Evolutionary conservation across 2,888 invertebrate species (phyloP), one percentile per base, ranked within the genome.

Genomic region (Auanema freiburgensis): DNA sequence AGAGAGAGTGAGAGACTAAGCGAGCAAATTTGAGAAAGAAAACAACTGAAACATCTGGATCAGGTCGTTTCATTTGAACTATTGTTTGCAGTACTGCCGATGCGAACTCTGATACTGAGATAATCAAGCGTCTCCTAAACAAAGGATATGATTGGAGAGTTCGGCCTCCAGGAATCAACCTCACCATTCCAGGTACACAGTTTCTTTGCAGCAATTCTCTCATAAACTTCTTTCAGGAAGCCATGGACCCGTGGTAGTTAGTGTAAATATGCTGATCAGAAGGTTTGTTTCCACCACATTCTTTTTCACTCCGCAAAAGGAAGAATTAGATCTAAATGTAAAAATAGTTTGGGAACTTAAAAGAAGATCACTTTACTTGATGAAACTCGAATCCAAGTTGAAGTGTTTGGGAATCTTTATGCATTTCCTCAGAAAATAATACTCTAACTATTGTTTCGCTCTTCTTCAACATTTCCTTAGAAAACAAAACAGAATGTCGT

Each of bases 71-170:
- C 46, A 46, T 18, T 21, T 8, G 6, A 18, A 46, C 46, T 21
- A 3, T 52, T 21, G 4, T 23, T 75, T 72, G 49, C 65, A 75
- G 74, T 33, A 64, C 67, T 10, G 60, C 71, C 10, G 78, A 79
- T 44, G 76, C 76, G 6, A 53, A 60, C 8, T 69, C 79, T 11
- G 80, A 82, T 67, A 80, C 81, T 8, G 76, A 80, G 59, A 81
- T 83, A 52, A 79, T 82, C 57, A 77, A 78, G 23, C 69, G 71
- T 52, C 64, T 82, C 49, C 68, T 82, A 16, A 73, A 71, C 49
- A 68, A 68, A 46, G 80, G 80, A 24, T 82, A 82, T 63, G 82
- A 82, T 55, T 83, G 82, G 82, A 50, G 82, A 41, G 82, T 82
- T 11, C 68, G 82, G 41, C 82, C 82, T 1, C 80, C 79, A 3